A percentile compares a stretch with the other conserved stretches of the same genome.
Evolutionary conservation across 2,797 vertebrate genomes (phyloP).

Genomic region (Apodemus agrarius): DNA sequence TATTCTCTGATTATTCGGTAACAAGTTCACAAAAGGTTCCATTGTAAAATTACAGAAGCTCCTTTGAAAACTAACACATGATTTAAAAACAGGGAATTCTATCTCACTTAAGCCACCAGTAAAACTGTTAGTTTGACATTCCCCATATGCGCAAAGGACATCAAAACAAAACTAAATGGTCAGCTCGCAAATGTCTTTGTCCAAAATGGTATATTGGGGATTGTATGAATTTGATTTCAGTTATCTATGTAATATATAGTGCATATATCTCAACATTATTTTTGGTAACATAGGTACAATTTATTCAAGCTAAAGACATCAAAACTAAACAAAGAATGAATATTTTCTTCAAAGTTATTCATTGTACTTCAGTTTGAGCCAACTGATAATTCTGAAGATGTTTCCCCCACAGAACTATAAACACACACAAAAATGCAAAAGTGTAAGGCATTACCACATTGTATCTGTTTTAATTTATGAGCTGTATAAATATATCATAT

Average conservation of each 20-base stretch:
- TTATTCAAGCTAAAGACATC: slow-evolving; percentile 64
- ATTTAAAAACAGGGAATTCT: slow-evolving; percentile 70
- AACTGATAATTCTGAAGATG: slow-evolving; percentile 42
- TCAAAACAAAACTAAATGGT: slow-evolving; percentile 61
- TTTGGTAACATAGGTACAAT: slow-evolving; percentile 38
- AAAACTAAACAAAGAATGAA: slow-evolving; percentile 52
- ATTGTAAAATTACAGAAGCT: slow-evolving; percentile 70
- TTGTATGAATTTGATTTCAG: slow-evolving; percentile 45
- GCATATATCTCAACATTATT: slow-evolving; percentile 36
- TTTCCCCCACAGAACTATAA: slow-evolving; percentile 46
- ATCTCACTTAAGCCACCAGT: slow-evolving; percentile 57
- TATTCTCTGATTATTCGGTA: slow-evolving; percentile 83
- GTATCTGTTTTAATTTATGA: slow-evolving; percentile 64
- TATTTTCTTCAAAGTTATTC: slow-evolving; percentile 52
- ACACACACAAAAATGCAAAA: slow-evolving; percentile 20
- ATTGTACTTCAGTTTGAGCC: slow-evolving; percentile 49
- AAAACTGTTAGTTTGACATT: slow-evolving; percentile 59
- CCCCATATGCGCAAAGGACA: slow-evolving; percentile 25
- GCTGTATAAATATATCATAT: slow-evolving; percentile 29
- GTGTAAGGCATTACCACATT: neutral
- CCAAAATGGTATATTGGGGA: neutral
- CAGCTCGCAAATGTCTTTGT: slow-evolving; percentile 56
- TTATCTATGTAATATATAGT: slow-evolving; percentile 26
- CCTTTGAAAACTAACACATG: slow-evolving; percentile 56
- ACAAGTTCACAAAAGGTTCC: slow-evolving; percentile 73